These are phyloP conservation scores for Hoplostethus mediterraneus DNA, from an alignment of 2,797 vertebrate species.

Conservation along the genomic window DNA sequence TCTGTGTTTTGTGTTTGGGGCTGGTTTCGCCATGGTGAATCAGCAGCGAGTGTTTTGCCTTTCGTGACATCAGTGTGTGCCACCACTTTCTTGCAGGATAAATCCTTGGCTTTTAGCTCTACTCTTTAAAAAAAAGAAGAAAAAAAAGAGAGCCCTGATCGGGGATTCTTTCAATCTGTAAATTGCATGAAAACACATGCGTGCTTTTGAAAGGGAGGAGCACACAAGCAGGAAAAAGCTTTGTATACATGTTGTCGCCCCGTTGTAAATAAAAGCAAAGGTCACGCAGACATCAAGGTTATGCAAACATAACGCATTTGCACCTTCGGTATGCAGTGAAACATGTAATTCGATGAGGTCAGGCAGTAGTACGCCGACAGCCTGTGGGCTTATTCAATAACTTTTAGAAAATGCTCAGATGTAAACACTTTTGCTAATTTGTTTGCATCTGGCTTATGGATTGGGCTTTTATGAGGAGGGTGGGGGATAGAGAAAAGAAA, in stretches of 20 bases:
- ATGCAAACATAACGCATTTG: constrained; percentile 45
- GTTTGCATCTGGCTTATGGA: constrained; percentile 59
- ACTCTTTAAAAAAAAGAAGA: background rate
- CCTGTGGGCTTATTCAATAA: constrained; percentile 46
- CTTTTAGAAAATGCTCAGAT: constrained; percentile 52
- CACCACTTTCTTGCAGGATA: background rate
- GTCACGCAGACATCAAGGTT: too few relatives aligned
- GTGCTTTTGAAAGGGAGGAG: background rate
- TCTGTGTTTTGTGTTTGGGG: constrained; percentile 28
- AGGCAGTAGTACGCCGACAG: constrained; percentile 26
- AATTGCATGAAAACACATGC: background rate
- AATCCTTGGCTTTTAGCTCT: background rate
- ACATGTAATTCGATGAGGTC: constrained; percentile 56
- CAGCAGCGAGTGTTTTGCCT: constrained; percentile 34
- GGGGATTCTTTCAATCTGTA: constrained; percentile 1
- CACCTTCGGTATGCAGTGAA: constrained; percentile 38
- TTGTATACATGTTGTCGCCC: constrained; percentile 24
- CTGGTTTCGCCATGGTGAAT: constrained; percentile 44
- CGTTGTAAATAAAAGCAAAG: constrained; percentile 35
- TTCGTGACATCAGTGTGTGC: constrained; percentile 9
- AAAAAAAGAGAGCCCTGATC: constrained; percentile 16
- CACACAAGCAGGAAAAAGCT: constrained; percentile 9
- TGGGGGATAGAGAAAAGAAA: constrained; percentile 44
- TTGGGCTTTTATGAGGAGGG: constrained; percentile 49
- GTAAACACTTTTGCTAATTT: constrained; percentile 29